These are phyloP conservation scores for Martes martes DNA, from an alignment of 2,113 vertebrate species.

Conservation along the genomic window DNA sequence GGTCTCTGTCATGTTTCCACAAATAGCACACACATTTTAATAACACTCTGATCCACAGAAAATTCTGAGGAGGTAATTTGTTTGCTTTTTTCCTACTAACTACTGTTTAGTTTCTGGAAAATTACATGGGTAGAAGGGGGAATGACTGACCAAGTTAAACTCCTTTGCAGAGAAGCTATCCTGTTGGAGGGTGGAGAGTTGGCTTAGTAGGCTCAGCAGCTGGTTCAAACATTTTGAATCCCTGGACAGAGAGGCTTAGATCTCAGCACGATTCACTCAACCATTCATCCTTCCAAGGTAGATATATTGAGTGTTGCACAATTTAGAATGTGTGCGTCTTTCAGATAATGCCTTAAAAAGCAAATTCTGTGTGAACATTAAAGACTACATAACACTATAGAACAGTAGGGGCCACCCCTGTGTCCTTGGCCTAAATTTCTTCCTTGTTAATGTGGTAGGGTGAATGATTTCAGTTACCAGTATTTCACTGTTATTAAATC, in stretches of 20 bases:
- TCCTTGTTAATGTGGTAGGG: not conserved
- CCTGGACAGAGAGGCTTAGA: constrained; percentile 56
- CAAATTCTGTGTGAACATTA: constrained; percentile 71
- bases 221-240: constrained; percentile 63
- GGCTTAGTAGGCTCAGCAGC: constrained; percentile 30
- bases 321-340: constrained; percentile 72
- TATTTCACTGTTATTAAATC: not conserved
- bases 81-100: constrained; percentile 17
- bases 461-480: constrained; percentile 5
- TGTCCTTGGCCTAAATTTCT: constrained; percentile 73
- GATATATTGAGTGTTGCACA: constrained; percentile 69
- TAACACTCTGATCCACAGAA: not conserved
- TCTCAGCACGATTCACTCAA: constrained; percentile 65
- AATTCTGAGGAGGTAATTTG: not conserved
- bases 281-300: constrained; percentile 73
- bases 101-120: constrained; percentile 30
- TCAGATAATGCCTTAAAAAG: constrained; percentile 72
- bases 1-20: not conserved
- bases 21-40: not conserved
- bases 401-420: constrained; percentile 54
- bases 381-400: constrained; percentile 49
- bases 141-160: not conserved
- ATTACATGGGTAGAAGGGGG: not conserved
- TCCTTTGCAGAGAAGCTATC: not conserved
- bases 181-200: not conserved